Evolutionary conservation across 2,888 invertebrate species (phyloP), one percentile per base, ranked within the genome.

Genomic region (Ichneumoninae sp.): DNA sequence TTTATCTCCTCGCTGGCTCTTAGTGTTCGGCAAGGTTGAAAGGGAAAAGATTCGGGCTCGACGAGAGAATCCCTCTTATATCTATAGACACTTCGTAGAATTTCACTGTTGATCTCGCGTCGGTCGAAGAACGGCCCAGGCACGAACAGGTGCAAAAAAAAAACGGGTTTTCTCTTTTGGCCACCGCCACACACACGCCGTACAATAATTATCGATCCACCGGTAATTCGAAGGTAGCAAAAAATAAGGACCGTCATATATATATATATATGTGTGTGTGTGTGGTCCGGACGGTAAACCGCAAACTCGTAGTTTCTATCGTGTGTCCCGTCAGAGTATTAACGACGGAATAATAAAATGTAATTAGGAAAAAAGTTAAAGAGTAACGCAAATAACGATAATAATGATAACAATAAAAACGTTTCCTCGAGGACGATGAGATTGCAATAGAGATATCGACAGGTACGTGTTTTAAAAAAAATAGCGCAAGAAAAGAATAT

Each of bases 31-130:
- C 71, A 40, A 76, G 70, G 57, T 77, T 47, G 71, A 77, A 71
- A 76, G 76, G 70, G 76, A 81, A 81, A 76, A 30, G 68, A 57
- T 80, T 52, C n/a, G 68, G 57, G 60, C 47, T 74, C 47, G 47
- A 54, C 36, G 47, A 72, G 57, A 80, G 44, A 30, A 44, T 47
- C 54, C 30, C 54, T 40, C 26, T 71, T 22, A 22, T 69, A 33
- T 47, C 54, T 33, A 8, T 40, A 40, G 36, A 33, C 40, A 10
- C n/a, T 75, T 66, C 70, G 69, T 62, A 50, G 68, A 74, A 52
- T 76, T 50, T 80, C 22, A 74, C 65, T 65, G 40, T 72, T 13
- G 57, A 79, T 75, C 62, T 66, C 60, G 19, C 52, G 60, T 22
- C 52, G 26, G 65, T 54, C 19, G 19, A 22, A 1, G 30, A 33